Base-by-base conservation (phyloP, 2,888 invertebrate genomes). In the Dynastes maya region DNA sequence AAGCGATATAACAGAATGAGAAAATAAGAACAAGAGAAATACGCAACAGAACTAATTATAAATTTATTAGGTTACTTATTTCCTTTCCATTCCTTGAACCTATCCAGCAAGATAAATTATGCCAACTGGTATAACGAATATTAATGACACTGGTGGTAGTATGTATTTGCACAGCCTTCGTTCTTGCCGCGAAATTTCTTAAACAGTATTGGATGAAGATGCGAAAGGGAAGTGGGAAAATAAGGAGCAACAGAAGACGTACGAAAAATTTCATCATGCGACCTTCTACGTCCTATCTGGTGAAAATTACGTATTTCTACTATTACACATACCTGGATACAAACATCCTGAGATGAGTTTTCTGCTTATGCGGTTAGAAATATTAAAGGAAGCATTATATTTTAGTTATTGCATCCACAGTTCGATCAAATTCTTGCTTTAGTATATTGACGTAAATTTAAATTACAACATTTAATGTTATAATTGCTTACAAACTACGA, bases 11-110 rank as follows among this genome's bases (percentile, higher is more conserved):
- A 40, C 40, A 29, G 1, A 27, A 40, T 2, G n/a, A 72, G 37
- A 22, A 72, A 37, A 71, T 45, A 58, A 58, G 40, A 71, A 37
- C 37, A 40, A 58, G 40, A 40, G 58, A 37, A 72, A 58, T 40
- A 37, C 55, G 55, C 11, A 16, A 37, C 53, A 37, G 22, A 16
- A 37, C 40, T 72, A 72, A 72, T 72, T 72, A 72, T 72, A 72
- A 72, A 72, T 72, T 72, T 72, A 72, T 58, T 58, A 8, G 72
- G 58, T 72, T 72, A 72, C 37, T 72, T 61, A 58, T 72, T 40
- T 72, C 22, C 58, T 29, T 58, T 72, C 58, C 72, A 58, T 61
- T 58, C 58, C 40, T 58, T 37, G 58, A 40, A 72, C 58, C 58
- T 58, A 58, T 51, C 40, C 72, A 61, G 45, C 16, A 27, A 72